These are phyloP conservation scores for Lepus americanus DNA, from an alignment of 2,113 vertebrate genomes.

Conservation along the genomic window DNA sequence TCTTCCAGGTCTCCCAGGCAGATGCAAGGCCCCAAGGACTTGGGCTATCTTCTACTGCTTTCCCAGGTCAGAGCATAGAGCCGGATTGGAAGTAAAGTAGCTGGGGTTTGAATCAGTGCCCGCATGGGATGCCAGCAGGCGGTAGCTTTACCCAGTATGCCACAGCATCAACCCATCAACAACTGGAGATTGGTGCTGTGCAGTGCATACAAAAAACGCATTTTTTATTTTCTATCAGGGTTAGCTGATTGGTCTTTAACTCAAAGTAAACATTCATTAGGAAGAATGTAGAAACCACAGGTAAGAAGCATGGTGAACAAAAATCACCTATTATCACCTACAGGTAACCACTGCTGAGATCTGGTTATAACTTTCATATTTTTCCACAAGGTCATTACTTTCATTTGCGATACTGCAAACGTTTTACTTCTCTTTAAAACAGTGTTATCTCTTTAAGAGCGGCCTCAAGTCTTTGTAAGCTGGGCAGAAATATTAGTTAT, in stretches of 20 bases:
- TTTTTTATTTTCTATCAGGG: background rate
- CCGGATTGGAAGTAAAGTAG: too few species aligned
- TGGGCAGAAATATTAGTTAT: background rate
- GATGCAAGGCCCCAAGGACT: too few species aligned
- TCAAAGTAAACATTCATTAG: background rate
- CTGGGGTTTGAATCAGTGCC: too few species aligned
- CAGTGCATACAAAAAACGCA: background rate
- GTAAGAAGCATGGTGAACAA: background rate
- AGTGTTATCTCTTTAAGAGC: background rate
- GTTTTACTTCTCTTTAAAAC: constrained; percentile 52
- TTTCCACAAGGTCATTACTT: background rate
- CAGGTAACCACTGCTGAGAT: background rate
- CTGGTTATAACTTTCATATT: background rate
- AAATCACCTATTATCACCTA: background rate
- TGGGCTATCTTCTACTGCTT: too few species aligned
- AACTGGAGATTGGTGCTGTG: background rate
- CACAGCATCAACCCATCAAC: too few species aligned
- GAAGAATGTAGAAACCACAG: background rate
- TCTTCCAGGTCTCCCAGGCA: too few species aligned
- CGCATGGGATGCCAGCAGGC: too few species aligned
- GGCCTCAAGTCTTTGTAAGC: background rate
- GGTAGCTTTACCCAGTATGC: too few species aligned
- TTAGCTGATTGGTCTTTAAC: background rate
- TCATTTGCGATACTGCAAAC: background rate
- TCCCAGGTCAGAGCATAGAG: too few species aligned